These are phyloP conservation scores for Carcina quercana DNA, from an alignment of 2,888 invertebrate species.

Conservation along the genomic window DNA sequence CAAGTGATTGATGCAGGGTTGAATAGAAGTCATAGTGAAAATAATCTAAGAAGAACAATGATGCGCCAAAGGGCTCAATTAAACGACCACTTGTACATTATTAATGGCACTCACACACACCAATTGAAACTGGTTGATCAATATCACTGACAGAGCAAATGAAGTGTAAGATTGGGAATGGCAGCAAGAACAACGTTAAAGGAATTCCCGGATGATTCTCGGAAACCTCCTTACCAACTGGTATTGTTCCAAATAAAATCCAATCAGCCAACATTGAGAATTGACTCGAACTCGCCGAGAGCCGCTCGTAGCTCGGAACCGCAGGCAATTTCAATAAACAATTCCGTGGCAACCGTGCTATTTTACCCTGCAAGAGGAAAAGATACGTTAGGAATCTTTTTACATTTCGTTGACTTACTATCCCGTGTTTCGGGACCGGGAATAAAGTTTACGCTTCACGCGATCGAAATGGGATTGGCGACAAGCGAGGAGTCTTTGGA, in stretches of 20 bases:
- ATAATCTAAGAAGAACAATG: too few species aligned
- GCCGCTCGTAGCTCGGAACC: background rate
- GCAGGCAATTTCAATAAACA: slow-evolving; percentile 21
- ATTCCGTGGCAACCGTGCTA: slow-evolving; percentile 15
- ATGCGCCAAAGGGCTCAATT: too few species aligned
- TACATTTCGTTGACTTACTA: slow-evolving; percentile 29
- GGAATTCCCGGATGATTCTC: too few species aligned
- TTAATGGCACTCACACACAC: too few species aligned
- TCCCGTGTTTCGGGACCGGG: slow-evolving; percentile 14
- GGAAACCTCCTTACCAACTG: too few species aligned
- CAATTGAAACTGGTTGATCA: too few species aligned
- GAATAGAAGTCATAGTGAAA: too few species aligned
- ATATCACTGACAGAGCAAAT: too few species aligned
- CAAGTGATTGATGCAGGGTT: too few species aligned
- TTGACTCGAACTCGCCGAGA: background rate
- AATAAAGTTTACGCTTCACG: slow-evolving; percentile 23
- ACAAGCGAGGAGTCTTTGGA: slow-evolving; percentile 27
- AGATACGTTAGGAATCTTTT: slow-evolving; percentile 24
- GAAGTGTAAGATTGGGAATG: too few species aligned
- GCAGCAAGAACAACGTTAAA: too few species aligned
- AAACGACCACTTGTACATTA: too few species aligned
- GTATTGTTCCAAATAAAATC: slow-evolving; percentile 9
- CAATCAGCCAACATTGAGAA: slow-evolving; percentile 2
- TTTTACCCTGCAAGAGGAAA: slow-evolving; percentile 16
- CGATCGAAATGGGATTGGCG: slow-evolving; percentile 24